Evolutionary conservation across 1,140 invertebrate genomes (phyloP).

Genomic region (Achatina immaculata): DNA sequence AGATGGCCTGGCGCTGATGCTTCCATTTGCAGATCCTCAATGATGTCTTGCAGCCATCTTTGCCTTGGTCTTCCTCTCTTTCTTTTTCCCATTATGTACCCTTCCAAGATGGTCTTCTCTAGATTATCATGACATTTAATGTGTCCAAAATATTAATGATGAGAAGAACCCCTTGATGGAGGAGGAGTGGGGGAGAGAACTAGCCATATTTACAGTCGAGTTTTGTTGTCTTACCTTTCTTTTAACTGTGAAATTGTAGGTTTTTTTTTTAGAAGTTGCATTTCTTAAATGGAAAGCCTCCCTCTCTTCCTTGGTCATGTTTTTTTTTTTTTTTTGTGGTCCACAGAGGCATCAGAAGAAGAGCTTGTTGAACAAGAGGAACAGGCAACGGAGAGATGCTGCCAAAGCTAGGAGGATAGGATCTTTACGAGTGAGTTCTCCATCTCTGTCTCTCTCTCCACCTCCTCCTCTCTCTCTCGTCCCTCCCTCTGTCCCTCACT

Average conservation of each 20-base stretch:
- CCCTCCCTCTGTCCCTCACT: background rate
- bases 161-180: too few relatives aligned
- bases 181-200: too few relatives aligned
- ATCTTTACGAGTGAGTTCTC: background rate
- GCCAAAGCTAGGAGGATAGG: slow-evolving; percentile 5
- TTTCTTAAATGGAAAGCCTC: background rate
- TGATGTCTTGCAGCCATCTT: too few relatives aligned
- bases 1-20: too few relatives aligned
- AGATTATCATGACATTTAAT: too few relatives aligned
- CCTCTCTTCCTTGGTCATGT: background rate
- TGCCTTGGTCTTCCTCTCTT: too few relatives aligned
- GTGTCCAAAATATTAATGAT: too few relatives aligned
- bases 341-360: slow-evolving; percentile 29
- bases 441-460: background rate
- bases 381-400: background rate
- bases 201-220: background rate
- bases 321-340: background rate
- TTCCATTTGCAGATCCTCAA: too few relatives aligned
- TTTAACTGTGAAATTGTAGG: background rate
- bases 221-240: background rate
- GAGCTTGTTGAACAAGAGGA: slow-evolving; percentile 26
- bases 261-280: background rate
- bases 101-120: too few relatives aligned
- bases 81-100: too few relatives aligned
- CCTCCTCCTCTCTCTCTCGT: background rate